Evolutionary conservation across 2,797 vertebrate species (phyloP).

Genomic region (Nothura maculosa): DNA sequence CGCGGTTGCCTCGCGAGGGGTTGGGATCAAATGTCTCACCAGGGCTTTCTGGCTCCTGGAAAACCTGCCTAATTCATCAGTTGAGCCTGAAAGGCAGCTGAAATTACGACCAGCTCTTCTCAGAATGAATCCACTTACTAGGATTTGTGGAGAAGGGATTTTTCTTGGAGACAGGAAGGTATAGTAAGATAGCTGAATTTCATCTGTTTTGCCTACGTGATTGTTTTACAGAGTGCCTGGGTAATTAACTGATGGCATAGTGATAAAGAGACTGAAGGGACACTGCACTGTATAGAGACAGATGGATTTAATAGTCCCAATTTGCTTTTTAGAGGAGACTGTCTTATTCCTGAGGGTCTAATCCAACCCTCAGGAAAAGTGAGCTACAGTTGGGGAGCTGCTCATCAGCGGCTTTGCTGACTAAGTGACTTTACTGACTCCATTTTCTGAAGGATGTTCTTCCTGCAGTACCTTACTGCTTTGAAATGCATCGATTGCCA

Average conservation of each 20-base stretch:
- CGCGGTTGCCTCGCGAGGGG: neutral
- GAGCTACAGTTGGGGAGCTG: constrained; percentile 4
- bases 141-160: neutral
- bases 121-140: neutral
- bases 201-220: constrained; percentile 7
- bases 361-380: constrained; percentile 27
- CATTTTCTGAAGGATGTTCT: constrained; percentile 30
- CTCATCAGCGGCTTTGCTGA: constrained; percentile 19
- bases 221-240: neutral
- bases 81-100: neutral
- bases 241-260: neutral
- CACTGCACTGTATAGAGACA: neutral
- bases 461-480: neutral
- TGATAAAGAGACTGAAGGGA: neutral
- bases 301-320: constrained; percentile 33
- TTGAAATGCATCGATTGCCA: neutral
- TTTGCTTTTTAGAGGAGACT: constrained; percentile 15
- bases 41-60: neutral
- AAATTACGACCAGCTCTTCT: neutral
- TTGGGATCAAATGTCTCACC: neutral
- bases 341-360: constrained; percentile 27
- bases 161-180: neutral
- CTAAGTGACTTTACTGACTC: constrained; percentile 24
- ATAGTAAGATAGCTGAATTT: neutral
- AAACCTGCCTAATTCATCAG: neutral